Percentiles rank a stretch among this genome's conserved stretches.
These are phyloP conservation scores for Sinopyrophorus schimmeli DNA, from an alignment of 2,888 invertebrate species.

Conservation along the genomic window DNA sequence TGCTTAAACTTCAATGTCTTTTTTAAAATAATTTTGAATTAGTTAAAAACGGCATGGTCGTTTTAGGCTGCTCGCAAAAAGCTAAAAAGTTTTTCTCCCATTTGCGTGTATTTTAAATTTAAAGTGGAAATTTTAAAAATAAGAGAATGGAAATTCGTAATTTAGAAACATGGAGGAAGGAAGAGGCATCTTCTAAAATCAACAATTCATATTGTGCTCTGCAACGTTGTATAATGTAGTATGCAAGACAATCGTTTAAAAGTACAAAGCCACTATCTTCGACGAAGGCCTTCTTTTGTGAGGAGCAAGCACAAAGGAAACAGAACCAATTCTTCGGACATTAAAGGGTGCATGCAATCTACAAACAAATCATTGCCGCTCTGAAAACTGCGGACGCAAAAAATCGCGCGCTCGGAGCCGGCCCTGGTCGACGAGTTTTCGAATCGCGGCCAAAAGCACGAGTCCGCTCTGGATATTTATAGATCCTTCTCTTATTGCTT, in stretches of 20 bases:
- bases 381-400: constrained; percentile 23
- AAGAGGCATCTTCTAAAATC: not conserved
- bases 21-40: too few species aligned
- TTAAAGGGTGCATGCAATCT: constrained; percentile 18
- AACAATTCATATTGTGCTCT: not conserved
- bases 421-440: constrained; percentile 26
- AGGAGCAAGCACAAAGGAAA: constrained; percentile 1
- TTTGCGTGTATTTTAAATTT: too few species aligned
- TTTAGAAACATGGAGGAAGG: not conserved
- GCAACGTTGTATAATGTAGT: too few species aligned
- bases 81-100: too few species aligned
- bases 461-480: constrained; percentile 26
- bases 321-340: constrained; percentile 11
- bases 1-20: too few species aligned
- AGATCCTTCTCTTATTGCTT: constrained; percentile 25
- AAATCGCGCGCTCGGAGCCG: too few species aligned
- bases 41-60: too few species aligned
- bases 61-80: too few species aligned
- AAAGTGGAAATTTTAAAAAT: too few species aligned
- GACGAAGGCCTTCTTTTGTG: not conserved
- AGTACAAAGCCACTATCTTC: too few species aligned
- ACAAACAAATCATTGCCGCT: constrained; percentile 26
- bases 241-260: not conserved
- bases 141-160: too few species aligned
- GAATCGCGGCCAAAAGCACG: constrained; percentile 26